Evolutionary conservation across 2,888 invertebrate genomes (phyloP).

Genomic region (Drosophila eohydei): DNA sequence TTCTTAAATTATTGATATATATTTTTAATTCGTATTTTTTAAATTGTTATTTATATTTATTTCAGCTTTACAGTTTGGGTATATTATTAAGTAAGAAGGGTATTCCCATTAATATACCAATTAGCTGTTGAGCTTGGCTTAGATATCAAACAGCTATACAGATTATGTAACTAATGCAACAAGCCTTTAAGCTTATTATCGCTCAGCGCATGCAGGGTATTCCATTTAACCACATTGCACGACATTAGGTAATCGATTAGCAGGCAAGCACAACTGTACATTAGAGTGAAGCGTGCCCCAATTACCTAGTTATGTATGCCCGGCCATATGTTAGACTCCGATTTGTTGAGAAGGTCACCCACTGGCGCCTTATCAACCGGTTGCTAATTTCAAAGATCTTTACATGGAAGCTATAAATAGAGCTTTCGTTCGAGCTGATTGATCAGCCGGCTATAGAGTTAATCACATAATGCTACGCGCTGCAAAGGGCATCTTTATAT

Average conservation of each 20-base stretch:
- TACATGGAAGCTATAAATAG: constrained; percentile 47
- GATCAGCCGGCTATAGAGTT: constrained; percentile 23
- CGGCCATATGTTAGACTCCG: constrained; percentile 17
- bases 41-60: no score
- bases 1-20: not conserved
- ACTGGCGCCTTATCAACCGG: constrained; percentile 32
- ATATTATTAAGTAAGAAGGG: not conserved
- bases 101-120: not conserved
- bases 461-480: constrained; percentile 13
- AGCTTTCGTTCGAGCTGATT: constrained; percentile 14
- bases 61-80: no score
- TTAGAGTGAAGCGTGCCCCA: constrained; percentile 27
- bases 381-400: constrained; percentile 43
- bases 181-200: not conserved
- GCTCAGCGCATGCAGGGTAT: not conserved
- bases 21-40: not conserved
- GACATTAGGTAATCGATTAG: not conserved
- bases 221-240: not conserved
- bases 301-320: constrained; percentile 31
- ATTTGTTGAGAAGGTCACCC: constrained; percentile 43
- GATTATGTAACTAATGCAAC: not conserved
- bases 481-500: constrained; percentile 14
- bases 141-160: not conserved
- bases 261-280: constrained; percentile 33
- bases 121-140: not conserved